A percentile compares a stretch with the other conserved stretches of the same genome.
These are phyloP conservation scores for Caranx ignobilis DNA, from an alignment of 2,113 vertebrate species.

Conservation along the genomic window DNA sequence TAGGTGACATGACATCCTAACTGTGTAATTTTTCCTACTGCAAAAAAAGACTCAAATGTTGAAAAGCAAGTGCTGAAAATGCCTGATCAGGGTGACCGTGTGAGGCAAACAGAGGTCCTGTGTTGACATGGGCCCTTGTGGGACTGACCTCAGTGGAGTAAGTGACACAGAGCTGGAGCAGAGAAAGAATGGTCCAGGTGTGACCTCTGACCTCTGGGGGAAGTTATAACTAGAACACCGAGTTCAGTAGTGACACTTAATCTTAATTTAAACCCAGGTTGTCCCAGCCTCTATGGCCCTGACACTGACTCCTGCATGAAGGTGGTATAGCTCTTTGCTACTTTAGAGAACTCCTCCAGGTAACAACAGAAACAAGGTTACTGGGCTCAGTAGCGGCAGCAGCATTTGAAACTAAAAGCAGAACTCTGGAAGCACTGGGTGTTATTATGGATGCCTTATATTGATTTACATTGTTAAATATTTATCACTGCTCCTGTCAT, in stretches of 20 bases:
- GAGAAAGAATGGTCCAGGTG: conserved; percentile 81
- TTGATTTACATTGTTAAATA: conserved; percentile 19
- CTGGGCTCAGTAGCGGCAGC: neutral
- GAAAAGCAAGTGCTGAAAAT: conserved; percentile 40
- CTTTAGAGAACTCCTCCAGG: conserved; percentile 54
- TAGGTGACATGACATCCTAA: neutral
- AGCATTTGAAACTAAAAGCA: neutral
- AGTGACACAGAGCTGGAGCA: conserved; percentile 72
- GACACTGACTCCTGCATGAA: conserved; percentile 54
- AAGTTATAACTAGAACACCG: conserved; percentile 74
- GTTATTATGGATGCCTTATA: neutral
- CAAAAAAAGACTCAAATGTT: conserved; percentile 26
- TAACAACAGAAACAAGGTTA: conserved; percentile 64
- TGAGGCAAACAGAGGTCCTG: conserved; percentile 45
- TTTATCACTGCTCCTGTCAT: conserved; percentile 17
- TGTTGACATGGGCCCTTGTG: conserved; percentile 63
- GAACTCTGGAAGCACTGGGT: neutral
- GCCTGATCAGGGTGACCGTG: conserved; percentile 54
- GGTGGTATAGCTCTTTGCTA: conserved; percentile 50
- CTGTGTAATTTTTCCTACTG: neutral
- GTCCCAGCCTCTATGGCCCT: conserved; percentile 51
- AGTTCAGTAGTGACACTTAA: conserved; percentile 74
- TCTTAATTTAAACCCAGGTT: conserved; percentile 81
- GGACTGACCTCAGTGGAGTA: conserved; percentile 66
- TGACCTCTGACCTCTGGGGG: conserved; percentile 63